Evolutionary conservation across 1,140 invertebrate genomes (phyloP).

Genomic region (Drosophila paulistorum): DNA sequence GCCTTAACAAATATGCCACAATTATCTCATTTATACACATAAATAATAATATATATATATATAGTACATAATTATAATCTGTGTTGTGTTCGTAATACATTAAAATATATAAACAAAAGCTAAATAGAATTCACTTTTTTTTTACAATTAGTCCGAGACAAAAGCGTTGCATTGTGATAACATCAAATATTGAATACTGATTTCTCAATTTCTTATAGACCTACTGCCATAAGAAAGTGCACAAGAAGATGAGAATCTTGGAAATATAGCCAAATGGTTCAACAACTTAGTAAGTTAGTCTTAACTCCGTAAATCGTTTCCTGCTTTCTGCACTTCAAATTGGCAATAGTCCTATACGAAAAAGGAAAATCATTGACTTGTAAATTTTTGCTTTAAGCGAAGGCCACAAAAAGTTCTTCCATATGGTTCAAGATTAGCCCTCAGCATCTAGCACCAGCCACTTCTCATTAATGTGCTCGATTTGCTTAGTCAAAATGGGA

Average conservation of each 20-base stretch:
- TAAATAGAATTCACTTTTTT: conserved; percentile 16
- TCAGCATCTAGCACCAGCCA: conserved; percentile 92
- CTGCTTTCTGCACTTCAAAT: neutral
- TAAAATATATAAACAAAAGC: conserved; percentile 12
- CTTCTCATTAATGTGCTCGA: conserved; percentile 95
- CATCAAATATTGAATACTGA: neutral
- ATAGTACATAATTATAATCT: conserved; percentile 53
- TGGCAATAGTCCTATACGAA: neutral
- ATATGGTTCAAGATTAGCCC: conserved; percentile 18
- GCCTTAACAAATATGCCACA: conserved; percentile 49
- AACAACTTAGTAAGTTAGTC: neutral
- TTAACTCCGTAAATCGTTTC: too few species aligned
- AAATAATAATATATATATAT: conserved; percentile 50
- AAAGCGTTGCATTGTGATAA: conserved; percentile 30
- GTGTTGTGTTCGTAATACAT: conserved; percentile 63
- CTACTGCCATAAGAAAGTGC: neutral
- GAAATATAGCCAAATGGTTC: too few species aligned
- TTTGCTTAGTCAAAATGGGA: conserved; percentile 94
- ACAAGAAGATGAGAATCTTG: too few species aligned
- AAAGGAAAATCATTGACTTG: neutral
- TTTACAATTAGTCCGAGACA: neutral
- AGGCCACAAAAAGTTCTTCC: conserved; percentile 7
- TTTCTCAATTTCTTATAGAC: neutral
- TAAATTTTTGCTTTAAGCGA: conserved; percentile 41
- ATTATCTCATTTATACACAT: conserved; percentile 54